phyloP scores from a whole-genome alignment of 2,888 invertebrate species.

The Galerucella pusilla region DNA sequence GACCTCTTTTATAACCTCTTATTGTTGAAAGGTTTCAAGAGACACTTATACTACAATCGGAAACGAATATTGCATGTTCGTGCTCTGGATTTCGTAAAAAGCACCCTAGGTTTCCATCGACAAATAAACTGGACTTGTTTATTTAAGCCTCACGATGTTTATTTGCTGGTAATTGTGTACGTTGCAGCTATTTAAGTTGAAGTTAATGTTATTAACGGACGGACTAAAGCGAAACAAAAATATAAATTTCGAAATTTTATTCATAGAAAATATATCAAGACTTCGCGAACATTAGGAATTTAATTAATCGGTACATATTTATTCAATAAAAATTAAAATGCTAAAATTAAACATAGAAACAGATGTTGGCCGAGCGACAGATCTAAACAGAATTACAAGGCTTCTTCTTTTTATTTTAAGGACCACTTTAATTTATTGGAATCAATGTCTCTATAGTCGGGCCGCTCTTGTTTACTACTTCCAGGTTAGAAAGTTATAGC shows the following conservation, averaged over 20 bases:
- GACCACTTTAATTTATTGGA: too few relatives aligned
- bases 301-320: too few relatives aligned
- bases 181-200: background rate
- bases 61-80: conserved; percentile 2
- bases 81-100: background rate
- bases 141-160: background rate
- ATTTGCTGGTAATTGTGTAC: conserved; percentile 1
- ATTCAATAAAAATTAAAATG: too few relatives aligned
- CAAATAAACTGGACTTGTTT: conserved; percentile 11
- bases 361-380: too few relatives aligned
- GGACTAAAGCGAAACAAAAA: background rate
- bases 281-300: too few relatives aligned
- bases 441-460: too few relatives aligned
- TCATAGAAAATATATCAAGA: background rate
- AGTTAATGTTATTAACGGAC: background rate
- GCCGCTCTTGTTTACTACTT: too few relatives aligned
- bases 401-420: too few relatives aligned
- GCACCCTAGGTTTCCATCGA: background rate
- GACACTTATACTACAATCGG: background rate
- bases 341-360: too few relatives aligned
- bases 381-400: too few relatives aligned
- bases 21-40: conserved; percentile 2
- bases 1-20: background rate
- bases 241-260: background rate
- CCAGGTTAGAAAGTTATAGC: too few relatives aligned